Base-by-base conservation (phyloP, 2,797 vertebrate species). In the Neosilurus mollespiculum region DNA sequence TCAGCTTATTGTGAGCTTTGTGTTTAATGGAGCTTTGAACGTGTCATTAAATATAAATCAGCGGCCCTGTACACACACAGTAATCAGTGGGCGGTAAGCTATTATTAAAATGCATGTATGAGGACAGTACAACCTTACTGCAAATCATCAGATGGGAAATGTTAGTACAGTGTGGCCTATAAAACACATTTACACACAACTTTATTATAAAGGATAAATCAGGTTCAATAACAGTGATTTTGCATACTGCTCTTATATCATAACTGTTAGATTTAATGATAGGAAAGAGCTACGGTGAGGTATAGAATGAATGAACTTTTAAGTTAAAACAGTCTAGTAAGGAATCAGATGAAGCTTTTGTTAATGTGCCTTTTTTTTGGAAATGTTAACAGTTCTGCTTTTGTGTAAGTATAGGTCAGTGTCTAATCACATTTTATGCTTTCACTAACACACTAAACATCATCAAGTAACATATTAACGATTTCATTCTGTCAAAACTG, bases 361-460 rank as follows among this genome's bases (percentile, higher is more conserved):
- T 56, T 14, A 51, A 22, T 72, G n/a, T 9, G n/a, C 69, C 2
- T n/a, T n/a, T 70, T 49, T 12, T 24, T 4, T 3, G 2, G 4
- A 15, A 5, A 51, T 1, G 0, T 73, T 56, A 56, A 56, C 71
- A 30, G 53, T 30, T 73, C 54, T 56, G 54, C 72, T 76, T 58
- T 30, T 75, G 51, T 56, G 54, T 11, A 75, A 34, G 26, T 37
- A 37, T 37, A 59, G 30, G 4, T 61, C 34, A 16, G 24, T 20
- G 15, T 73, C 9, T 70, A n/a, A 80, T 76, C 26, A 20, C 56
- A 78, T 69, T 66, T 79, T 54, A 71, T 16, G 37, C 59, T 65
- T 71, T 59, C 24, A 78, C 70, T 88, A 87, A 87, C 71, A 77
- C 30, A 73, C 73, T 83, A 59, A 86, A 73, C n/a, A 59, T 30